Conservation (phyloP, 2,113 vertebrate species). For the Solenodon paradoxus region DNA sequence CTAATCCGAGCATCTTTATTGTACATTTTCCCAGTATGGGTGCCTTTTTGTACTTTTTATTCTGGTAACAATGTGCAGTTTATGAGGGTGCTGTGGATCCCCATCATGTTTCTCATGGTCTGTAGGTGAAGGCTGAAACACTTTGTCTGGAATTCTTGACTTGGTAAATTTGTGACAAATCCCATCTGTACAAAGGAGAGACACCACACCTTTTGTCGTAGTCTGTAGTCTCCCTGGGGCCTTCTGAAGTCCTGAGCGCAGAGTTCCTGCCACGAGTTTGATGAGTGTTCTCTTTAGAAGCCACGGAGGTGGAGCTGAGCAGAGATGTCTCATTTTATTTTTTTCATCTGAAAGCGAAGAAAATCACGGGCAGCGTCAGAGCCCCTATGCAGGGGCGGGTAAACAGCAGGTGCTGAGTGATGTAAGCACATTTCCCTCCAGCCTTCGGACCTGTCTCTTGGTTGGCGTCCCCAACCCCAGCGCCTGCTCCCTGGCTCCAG, state of each 20-base stretch:
- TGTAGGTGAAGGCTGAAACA: conserved; percentile 87
- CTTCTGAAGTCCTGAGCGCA: too few species aligned
- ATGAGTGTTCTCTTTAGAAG: too few species aligned
- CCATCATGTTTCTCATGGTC: conserved; percentile 96
- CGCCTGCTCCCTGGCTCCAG: background rate
- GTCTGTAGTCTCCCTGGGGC: too few species aligned
- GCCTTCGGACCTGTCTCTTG: background rate
- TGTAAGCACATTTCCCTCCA: background rate
- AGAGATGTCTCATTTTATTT: too few species aligned
- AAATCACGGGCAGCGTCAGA: background rate
- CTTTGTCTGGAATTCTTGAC: background rate
- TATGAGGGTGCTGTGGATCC: conserved; percentile 93
- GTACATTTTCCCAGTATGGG: conserved; percentile 96
- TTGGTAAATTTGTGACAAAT: too few species aligned
- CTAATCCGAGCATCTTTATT: conserved; percentile 87
- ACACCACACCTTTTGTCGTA: too few species aligned
- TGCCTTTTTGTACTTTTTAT: conserved; percentile 87
- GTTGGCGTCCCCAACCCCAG: background rate
- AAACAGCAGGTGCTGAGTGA: background rate
- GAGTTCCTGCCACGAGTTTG: too few species aligned
- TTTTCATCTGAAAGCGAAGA: background rate
- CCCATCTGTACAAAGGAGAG: too few species aligned
- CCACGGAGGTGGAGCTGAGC: too few species aligned
- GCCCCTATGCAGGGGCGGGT: background rate
- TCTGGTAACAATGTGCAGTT: conserved; percentile 93